These are phyloP conservation scores for Semibalanus balanoides DNA, from an alignment of 1,140 invertebrate genomes.

Conservation along the genomic window DNA sequence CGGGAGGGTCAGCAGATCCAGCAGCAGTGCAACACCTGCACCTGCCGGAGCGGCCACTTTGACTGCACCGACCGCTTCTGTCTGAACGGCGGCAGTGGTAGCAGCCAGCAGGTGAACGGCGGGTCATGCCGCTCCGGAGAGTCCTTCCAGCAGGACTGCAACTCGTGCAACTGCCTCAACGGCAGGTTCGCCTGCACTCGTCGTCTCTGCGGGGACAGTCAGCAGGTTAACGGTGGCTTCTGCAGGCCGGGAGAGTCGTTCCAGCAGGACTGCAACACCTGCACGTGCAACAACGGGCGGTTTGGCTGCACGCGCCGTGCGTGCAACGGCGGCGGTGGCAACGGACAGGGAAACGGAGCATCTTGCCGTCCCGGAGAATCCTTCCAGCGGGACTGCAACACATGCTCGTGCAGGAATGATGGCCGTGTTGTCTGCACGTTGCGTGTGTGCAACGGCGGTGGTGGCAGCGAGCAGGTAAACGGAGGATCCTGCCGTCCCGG, in stretches of 20 bases:
- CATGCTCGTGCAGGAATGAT: no score
- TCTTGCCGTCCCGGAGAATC: neutral
- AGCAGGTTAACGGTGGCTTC: neutral
- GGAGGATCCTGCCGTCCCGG: no score
- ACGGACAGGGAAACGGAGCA: neutral
- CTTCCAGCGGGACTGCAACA: neutral
- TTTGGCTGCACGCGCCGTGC: neutral
- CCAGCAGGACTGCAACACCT: neutral
- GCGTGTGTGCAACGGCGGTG: no score
- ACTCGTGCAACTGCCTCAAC: neutral
- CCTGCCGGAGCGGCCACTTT: no score
- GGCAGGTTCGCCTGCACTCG: neutral
- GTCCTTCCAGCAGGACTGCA: neutral
- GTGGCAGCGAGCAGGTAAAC: no score
- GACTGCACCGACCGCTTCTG: no score
- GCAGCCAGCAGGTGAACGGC: no score
- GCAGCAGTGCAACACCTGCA: neutral
- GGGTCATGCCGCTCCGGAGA: no score
- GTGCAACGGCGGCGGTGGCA: neutral
- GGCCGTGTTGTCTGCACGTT: no score
- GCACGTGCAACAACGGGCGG: neutral
- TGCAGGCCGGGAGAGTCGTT: neutral
- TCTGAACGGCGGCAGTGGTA: no score
- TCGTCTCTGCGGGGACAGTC: neutral
- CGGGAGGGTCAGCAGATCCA: neutral